These are phyloP conservation scores for Graptemys geographica DNA, from an alignment of 2,797 vertebrate genomes.

Conservation along the genomic window DNA sequence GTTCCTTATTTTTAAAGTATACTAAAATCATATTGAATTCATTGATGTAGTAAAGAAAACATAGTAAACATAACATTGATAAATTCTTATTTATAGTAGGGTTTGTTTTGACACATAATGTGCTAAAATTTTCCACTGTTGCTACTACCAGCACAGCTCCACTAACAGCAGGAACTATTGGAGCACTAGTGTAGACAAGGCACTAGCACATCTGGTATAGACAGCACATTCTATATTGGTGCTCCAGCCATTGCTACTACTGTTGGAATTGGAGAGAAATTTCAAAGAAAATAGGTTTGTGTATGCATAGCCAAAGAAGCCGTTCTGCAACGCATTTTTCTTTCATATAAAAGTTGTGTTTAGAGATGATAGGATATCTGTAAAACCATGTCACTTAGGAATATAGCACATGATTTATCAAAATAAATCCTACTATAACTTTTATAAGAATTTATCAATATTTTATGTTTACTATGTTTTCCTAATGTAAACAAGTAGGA, in stretches of 20 bases:
- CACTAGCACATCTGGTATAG: background rate
- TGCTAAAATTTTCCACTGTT: background rate
- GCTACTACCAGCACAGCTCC: too few species aligned
- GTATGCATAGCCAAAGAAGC: too few species aligned
- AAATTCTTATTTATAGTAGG: background rate
- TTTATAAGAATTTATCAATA: too few species aligned
- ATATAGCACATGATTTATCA: too few species aligned
- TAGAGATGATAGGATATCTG: too few species aligned
- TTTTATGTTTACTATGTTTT: too few species aligned
- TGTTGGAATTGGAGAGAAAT: background rate
- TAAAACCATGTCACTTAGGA: too few species aligned
- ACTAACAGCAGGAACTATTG: background rate
- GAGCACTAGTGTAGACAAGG: background rate
- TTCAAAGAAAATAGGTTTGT: background rate
- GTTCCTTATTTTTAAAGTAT: background rate
- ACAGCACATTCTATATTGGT: background rate
- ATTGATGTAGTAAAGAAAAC: background rate
- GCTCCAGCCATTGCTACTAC: background rate
- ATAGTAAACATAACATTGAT: background rate
- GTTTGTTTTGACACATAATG: background rate
- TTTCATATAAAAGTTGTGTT: too few species aligned
- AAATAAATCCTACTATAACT: too few species aligned
- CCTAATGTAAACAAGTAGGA: background rate
- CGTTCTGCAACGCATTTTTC: too few species aligned
- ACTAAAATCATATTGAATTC: slow-evolving; percentile 14